phyloP scores from a whole-genome alignment of 2,113 vertebrate genomes.

The Eretmochelys imbricata region DNA sequence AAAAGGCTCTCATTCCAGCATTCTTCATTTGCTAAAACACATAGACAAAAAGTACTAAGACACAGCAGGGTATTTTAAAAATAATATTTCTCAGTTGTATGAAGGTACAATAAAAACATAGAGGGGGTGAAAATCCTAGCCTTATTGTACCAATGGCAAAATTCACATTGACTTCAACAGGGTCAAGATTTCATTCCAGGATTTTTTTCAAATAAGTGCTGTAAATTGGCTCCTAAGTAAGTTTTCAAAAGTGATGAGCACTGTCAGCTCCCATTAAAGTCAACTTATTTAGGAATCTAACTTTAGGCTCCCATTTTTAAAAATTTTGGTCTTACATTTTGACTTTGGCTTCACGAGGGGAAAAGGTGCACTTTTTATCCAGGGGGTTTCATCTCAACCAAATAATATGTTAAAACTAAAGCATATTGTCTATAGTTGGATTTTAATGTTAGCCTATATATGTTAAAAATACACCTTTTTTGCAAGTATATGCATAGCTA shows the following conservation, averaged over 20 bases:
- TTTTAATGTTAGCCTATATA: neutral
- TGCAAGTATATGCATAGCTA: neutral
- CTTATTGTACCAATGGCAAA: neutral
- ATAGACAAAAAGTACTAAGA: neutral
- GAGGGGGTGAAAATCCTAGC: neutral
- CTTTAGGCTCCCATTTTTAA: neutral
- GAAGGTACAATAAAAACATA: constrained; percentile 27
- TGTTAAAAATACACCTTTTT: neutral
- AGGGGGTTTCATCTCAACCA: neutral
- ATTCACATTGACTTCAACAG: neutral
- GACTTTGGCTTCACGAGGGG: neutral
- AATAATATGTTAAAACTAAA: neutral
- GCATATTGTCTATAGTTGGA: neutral
- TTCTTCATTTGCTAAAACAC: constrained; percentile 10
- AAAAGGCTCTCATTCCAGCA: neutral
- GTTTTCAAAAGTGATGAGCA: neutral
- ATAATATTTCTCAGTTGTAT: neutral
- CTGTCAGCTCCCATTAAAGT: neutral
- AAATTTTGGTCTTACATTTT: neutral
- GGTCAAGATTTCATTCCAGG: neutral
- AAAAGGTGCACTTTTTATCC: neutral
- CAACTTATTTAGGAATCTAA: neutral
- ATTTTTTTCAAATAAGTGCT: neutral
- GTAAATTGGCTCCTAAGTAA: neutral
- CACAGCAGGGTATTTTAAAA: neutral